Evolutionary conservation across 1,140 invertebrate genomes (phyloP), one percentile per base, ranked within the genome.

Genomic region (Drosophila ananassae): DNA sequence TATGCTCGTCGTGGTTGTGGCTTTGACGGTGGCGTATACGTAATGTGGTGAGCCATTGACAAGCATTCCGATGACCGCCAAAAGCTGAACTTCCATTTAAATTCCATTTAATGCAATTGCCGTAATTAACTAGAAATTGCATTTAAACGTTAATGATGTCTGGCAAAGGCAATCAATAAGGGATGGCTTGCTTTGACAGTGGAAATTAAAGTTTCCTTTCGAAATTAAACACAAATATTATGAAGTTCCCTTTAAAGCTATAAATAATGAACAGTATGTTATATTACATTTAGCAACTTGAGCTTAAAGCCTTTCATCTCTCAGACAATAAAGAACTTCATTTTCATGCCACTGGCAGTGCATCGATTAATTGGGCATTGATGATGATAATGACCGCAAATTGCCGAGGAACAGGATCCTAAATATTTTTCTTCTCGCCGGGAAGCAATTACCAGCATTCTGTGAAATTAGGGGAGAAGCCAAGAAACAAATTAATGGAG

Each of bases 401-500:
- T 76, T 44, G 53, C 24, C 60, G n/a, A 8, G n/a, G 30, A 21
- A 8, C 37, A 61, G 39, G 28, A 56, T 44, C 37, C 7, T 59
- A 41, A 52, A 39, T 17, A 47, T 13, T 25, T 21, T 25, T 58
- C 56, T 2, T 44, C 24, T 13, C 0, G 24, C 21, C 41, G 13
- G 41, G 9, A 9, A 51, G 68, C 55, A 66, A 74, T 82, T 82
- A 73, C 34, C 61, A 34, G 30, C 41, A 59, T 77, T 82, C 46
- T 68, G 69, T 17, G 28, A 56, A 67, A 77, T 60, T 82, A 68
- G 57, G 61, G 32, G 30, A 44, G 46, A 13, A 55, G 52, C 52
- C 48, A 73, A 44, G 73, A 13, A 37, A 46, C 61, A 77, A 82
- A 77, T 81, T 81, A 81, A 81, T 73, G 55, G 54, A 48, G 57